Base-by-base conservation (phyloP, 2,888 invertebrate species). In the Phasia obesa region DNA sequence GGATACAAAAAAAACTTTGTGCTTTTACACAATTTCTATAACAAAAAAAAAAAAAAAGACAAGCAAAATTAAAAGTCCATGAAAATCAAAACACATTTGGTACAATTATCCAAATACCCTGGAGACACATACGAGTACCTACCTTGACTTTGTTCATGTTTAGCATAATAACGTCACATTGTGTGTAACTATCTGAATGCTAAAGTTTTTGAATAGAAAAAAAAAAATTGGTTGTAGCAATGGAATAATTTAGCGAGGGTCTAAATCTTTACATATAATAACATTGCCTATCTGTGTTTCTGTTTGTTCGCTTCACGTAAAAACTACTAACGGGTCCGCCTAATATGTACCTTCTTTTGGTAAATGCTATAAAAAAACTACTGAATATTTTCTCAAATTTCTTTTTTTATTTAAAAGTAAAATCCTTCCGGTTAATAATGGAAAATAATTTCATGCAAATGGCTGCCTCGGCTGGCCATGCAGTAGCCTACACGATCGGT, bases 31-130 rank as follows among this genome's bases (percentile, higher is more conserved):
- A 75, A 38, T 15, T 25, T 55, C 42, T 13, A 25, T n/a, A 2
- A 21, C 2, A 13, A 44, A 25, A 47, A 55, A 69, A 15, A 42
- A 44, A 25, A 47, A 55, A 69, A 15, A 42, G 6, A n/a, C 31
- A 6, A 38, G 27, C 27, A 77, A 81, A 85, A 85, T 84, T 81
- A 85, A 84, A 85, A 80, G 76, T 81, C 79, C 78, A 85, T 80
- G 81, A 84, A 85, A 80, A 84, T 81, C 81, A 81, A 79, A 84
- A 81, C 80, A 84, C 80, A 82, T 84, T 84, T 82, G 47, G 55
- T 79, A 76, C 75, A 83, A 83, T 83, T 76, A 79, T 67, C 79
- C 62, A 71, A 83, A 79, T 76, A 76, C 83, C 83, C 83, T n/a
- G 53, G 83, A 71, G 83, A 83, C 67, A 38, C 9, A 62, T 11